These are phyloP conservation scores for Magallana angulata DNA, from an alignment of 1,140 invertebrate species.

Conservation along the genomic window DNA sequence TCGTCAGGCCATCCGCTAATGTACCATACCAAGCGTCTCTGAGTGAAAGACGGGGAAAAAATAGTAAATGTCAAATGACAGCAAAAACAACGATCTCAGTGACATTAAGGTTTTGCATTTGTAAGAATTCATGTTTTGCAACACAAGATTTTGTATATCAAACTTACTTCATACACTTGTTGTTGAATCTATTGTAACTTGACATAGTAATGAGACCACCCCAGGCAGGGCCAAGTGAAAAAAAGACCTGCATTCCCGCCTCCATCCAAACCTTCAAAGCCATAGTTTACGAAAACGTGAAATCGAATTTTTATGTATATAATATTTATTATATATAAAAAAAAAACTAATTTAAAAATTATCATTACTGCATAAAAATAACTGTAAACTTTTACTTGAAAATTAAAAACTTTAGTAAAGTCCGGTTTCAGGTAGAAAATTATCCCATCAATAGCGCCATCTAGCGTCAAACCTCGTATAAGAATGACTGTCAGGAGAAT, in stretches of 20 bases:
- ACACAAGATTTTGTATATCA: no score
- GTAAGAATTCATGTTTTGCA: constrained; percentile 81
- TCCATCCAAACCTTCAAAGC: constrained; percentile 91
- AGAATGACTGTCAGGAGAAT: constrained; percentile 80
- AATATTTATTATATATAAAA: no score
- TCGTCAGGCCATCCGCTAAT: constrained; percentile 84
- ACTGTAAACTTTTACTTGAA: background rate
- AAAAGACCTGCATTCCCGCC: constrained; percentile 91
- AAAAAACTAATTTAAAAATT: no score
- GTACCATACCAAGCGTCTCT: no score
- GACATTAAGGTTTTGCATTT: no score
- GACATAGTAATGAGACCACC: constrained; percentile 92
- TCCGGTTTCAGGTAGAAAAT: constrained; percentile 90
- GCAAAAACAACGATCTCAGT: no score
- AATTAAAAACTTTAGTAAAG: constrained; percentile 78
- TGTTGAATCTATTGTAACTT: constrained; percentile 91
- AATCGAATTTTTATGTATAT: no score
- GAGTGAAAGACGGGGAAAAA: no score
- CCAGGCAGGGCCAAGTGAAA: constrained; percentile 93
- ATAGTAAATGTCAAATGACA: no score
- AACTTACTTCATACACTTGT: constrained; percentile 84
- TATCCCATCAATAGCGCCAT: constrained; percentile 76
- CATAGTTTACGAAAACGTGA: no score
- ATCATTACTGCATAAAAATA: no score
- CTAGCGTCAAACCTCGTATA: constrained; percentile 77